These are phyloP conservation scores for Isotomurus palustris DNA, from an alignment of 2,888 invertebrate species.

Conservation along the genomic window DNA sequence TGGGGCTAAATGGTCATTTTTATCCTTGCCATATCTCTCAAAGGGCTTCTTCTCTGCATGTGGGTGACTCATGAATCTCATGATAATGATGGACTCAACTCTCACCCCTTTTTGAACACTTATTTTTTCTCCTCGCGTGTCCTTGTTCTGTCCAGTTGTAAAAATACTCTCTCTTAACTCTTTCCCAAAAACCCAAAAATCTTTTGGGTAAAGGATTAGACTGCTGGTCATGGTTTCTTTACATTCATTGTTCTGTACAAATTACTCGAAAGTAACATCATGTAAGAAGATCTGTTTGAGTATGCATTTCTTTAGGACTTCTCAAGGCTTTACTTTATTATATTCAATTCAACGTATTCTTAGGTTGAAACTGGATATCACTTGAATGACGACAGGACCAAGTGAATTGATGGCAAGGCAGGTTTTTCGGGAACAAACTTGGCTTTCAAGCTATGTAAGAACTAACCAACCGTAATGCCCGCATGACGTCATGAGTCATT, in stretches of 20 bases:
- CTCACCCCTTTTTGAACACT: slow-evolving; percentile 12
- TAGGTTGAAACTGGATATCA: too few species aligned
- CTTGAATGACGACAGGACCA: too few species aligned
- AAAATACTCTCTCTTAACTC: slow-evolving; percentile 3
- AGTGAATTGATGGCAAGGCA: too few species aligned
- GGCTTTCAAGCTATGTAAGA: too few species aligned
- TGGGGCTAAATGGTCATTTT: slow-evolving; percentile 15
- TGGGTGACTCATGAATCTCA: slow-evolving; percentile 16
- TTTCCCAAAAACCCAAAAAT: neutral
- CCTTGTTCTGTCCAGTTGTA: slow-evolving; percentile 16
- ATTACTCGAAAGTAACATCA: too few species aligned
- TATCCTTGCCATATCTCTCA: slow-evolving; percentile 2
- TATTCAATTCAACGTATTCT: too few species aligned
- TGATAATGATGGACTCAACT: slow-evolving; percentile 3
- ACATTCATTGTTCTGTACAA: neutral
- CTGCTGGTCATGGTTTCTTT: neutral
- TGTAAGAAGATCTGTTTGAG: too few species aligned
- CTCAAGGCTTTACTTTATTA: too few species aligned
- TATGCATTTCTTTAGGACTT: too few species aligned
- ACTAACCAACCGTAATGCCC: slow-evolving; percentile 8
- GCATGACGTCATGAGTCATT: slow-evolving; percentile 10
- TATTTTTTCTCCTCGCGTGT: slow-evolving; percentile 15
- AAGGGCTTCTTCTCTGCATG: slow-evolving; percentile 7
- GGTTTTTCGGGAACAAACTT: too few species aligned
- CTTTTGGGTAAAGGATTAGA: slow-evolving; percentile 8